A percentile compares a stretch with the other conserved stretches of the same genome.
phyloP scores from a whole-genome alignment of 2,888 invertebrate species.

The Beris morrisii region DNA sequence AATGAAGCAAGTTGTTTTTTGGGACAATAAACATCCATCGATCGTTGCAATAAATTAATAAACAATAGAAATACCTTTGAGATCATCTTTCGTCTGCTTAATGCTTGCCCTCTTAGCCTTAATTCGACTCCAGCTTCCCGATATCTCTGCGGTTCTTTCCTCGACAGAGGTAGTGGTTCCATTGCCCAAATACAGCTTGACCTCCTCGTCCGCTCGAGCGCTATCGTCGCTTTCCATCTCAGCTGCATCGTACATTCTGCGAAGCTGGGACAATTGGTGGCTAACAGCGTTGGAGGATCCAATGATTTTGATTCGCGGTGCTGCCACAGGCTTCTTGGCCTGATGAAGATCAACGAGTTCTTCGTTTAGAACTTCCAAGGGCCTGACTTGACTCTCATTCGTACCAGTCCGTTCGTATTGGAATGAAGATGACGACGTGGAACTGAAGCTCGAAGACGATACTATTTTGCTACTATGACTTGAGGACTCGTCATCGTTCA shows the following conservation, averaged over 20 bases:
- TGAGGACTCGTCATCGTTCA: constrained; percentile 35
- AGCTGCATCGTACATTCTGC: constrained; percentile 52
- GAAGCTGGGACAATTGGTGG: constrained; percentile 52
- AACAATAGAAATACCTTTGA: constrained; percentile 17
- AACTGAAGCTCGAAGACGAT: constrained; percentile 23
- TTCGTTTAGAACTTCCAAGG: constrained; percentile 4
- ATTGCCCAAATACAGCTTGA: constrained; percentile 60
- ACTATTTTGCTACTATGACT: constrained; percentile 8
- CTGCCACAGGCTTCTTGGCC: constrained; percentile 45
- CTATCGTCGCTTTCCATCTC: constrained; percentile 58
- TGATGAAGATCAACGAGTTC: background rate
- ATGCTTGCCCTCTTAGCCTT: constrained; percentile 53
- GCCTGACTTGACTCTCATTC: background rate
- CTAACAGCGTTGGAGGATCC: constrained; percentile 51
- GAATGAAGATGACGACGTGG: constrained; percentile 4
- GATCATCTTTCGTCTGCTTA: constrained; percentile 19
- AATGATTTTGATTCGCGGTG: constrained; percentile 51
- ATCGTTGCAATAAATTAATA: background rate
- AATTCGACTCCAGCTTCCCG: constrained; percentile 63
- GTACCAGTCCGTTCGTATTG: constrained; percentile 5
- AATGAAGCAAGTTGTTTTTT: constrained; percentile 26
- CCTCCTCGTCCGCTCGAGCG: constrained; percentile 63
- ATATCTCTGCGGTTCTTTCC: constrained; percentile 53
- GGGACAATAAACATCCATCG: constrained; percentile 23
- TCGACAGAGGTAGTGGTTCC: constrained; percentile 32